Evolutionary conservation across 2,113 vertebrate species (phyloP).

Genomic region (Sterna hirundo): DNA sequence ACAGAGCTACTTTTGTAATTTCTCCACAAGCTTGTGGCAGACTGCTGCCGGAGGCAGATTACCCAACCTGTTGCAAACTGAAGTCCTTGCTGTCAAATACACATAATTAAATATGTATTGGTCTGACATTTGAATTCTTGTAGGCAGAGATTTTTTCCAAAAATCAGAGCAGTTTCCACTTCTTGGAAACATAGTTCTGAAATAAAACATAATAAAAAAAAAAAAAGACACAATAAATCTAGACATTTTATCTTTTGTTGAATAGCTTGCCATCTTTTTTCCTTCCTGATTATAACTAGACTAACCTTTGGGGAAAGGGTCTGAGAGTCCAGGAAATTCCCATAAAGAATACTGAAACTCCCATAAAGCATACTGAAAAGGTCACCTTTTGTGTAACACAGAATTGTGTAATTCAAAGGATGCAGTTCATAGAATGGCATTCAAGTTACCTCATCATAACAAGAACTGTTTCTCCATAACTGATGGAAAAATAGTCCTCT

Average conservation of each 20-base stretch:
- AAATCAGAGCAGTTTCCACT: neutral
- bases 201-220: neutral
- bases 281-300: conserved; percentile 39
- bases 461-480: neutral
- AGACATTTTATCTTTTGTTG: neutral
- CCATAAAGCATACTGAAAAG: conserved; percentile 51
- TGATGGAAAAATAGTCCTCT: neutral
- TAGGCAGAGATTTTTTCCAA: neutral
- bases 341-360: conserved; percentile 17
- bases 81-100: neutral
- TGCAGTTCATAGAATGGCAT: neutral
- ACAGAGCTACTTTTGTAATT: neutral
- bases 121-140: neutral
- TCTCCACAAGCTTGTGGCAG: neutral
- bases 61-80: neutral
- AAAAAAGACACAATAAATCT: neutral
- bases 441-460: neutral
- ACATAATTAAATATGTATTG: neutral
- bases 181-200: neutral
- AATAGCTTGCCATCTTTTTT: neutral
- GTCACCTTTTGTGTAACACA: conserved; percentile 37
- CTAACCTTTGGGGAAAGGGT: conserved; percentile 36
- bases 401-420: conserved; percentile 29
- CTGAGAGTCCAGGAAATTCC: conserved; percentile 1
- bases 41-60: neutral